Conservation (phyloP, 1,140 invertebrate genomes). For the Argopecten irradians region DNA sequence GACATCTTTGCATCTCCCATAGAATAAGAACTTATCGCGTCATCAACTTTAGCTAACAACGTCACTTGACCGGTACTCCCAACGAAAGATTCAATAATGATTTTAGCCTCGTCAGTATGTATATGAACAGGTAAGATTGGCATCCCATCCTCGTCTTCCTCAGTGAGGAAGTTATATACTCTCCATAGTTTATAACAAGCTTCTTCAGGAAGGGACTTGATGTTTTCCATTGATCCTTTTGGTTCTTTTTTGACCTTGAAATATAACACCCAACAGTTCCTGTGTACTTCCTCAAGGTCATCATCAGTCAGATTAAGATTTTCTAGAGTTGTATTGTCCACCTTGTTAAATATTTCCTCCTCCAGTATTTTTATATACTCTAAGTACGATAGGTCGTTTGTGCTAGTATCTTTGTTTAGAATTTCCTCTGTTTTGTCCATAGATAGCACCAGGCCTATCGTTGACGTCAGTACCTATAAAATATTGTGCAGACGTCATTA, state of each 20-base stretch:
- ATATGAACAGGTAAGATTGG: constrained; percentile 66
- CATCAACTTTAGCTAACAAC: constrained; percentile 25
- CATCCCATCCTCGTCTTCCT: constrained; percentile 72
- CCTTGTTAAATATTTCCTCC: constrained; percentile 84
- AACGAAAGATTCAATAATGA: constrained; percentile 70
- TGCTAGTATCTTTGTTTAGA: constrained; percentile 84
- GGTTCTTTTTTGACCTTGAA: constrained; percentile 31
- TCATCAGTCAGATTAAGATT: constrained; percentile 71
- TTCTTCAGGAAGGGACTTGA: constrained; percentile 75
- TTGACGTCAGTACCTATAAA: constrained; percentile 87
- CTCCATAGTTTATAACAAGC: constrained; percentile 86
- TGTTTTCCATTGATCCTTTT: constrained; percentile 26
- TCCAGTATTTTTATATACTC: constrained; percentile 86
- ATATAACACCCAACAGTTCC: constrained; percentile 87
- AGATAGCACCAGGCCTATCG: constrained; percentile 84
- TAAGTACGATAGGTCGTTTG: constrained; percentile 82
- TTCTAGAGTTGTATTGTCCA: constrained; percentile 65
- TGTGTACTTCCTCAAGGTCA: constrained; percentile 81
- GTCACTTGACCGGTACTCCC: constrained; percentile 61
- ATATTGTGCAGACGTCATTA: no score
- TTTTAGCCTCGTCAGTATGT: constrained; percentile 73
- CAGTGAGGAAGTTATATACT: constrained; percentile 87
- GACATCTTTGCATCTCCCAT: constrained; percentile 76
- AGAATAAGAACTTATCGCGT: constrained; percentile 29
- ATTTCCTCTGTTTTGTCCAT: constrained; percentile 87